Conservation (phyloP, 2,113 vertebrate species). For the Peromyscus californicus region DNA sequence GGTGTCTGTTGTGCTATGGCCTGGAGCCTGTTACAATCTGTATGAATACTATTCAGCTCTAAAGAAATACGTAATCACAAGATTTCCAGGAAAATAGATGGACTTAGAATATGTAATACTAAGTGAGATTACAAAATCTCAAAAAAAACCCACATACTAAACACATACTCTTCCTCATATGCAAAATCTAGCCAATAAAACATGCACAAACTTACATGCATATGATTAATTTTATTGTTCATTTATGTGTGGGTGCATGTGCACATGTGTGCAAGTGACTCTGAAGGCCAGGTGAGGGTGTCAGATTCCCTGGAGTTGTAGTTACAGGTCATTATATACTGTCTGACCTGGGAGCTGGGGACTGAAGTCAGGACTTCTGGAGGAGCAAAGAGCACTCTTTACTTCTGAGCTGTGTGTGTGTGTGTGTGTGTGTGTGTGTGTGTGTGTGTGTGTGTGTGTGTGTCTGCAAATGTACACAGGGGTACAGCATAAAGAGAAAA, state of each 20-base stretch:
- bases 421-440: too few relatives aligned
- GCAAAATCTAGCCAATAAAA: background rate
- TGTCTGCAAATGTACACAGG: background rate
- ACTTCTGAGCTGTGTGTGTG: background rate
- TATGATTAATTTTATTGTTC: background rate
- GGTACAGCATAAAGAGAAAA: background rate
- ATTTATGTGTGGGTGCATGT: background rate
- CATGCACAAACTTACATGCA: background rate
- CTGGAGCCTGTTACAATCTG: too few relatives aligned
- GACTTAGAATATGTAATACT: background rate
- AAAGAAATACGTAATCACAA: background rate
- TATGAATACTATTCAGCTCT: background rate
- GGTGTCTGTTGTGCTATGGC: background rate
- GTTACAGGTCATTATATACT: background rate
- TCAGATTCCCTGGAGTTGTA: background rate
- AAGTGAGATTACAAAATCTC: too few relatives aligned
- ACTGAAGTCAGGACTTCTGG: background rate
- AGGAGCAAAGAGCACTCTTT: too few relatives aligned
- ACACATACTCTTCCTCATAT: background rate
- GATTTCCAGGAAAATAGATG: background rate
- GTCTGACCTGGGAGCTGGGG: background rate
- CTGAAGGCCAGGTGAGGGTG: background rate
- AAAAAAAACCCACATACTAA: background rate
- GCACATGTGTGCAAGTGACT: background rate
- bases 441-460: background rate